These are phyloP conservation scores for Ramphastos sulfuratus DNA, from an alignment of 2,113 vertebrate genomes.

Conservation along the genomic window DNA sequence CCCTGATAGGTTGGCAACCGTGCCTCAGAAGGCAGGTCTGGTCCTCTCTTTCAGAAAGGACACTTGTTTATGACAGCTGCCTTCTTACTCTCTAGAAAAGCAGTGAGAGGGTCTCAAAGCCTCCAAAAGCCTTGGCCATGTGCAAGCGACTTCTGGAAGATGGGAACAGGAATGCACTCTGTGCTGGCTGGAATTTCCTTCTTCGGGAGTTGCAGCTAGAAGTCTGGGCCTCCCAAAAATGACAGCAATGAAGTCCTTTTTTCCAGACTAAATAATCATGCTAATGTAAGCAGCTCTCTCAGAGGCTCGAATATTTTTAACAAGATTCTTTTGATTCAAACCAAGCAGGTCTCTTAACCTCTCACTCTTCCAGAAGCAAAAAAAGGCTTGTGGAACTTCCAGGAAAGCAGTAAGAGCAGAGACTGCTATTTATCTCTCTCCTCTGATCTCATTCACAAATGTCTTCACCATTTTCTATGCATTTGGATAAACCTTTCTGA, in stretches of 20 bases:
- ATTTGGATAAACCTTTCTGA: neutral
- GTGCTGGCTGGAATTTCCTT: slow-evolving; percentile 46
- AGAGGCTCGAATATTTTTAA: slow-evolving; percentile 26
- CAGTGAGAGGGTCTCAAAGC: neutral
- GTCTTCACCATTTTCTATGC: neutral
- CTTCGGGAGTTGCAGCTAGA: slow-evolving; percentile 9
- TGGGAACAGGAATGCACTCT: slow-evolving; percentile 14
- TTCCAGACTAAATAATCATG: slow-evolving; percentile 39
- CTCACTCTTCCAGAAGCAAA: neutral
- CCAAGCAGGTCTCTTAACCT: neutral
- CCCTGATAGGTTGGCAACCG: neutral
- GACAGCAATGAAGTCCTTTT: slow-evolving; percentile 3
- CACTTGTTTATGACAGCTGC: neutral
- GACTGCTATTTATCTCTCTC: neutral
- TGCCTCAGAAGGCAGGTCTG: neutral
- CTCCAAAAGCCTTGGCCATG: neutral
- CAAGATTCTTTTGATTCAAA: slow-evolving; percentile 39
- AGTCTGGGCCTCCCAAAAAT: neutral
- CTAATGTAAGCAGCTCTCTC: slow-evolving; percentile 34
- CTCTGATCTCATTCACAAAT: neutral
- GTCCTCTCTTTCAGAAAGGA: neutral
- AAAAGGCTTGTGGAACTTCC: neutral
- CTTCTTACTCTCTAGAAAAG: neutral
- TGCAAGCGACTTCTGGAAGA: fast-evolving
- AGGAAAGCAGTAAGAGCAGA: neutral